These are phyloP conservation scores for Falco naumanni DNA, from an alignment of 2,797 vertebrate genomes.

Conservation along the genomic window DNA sequence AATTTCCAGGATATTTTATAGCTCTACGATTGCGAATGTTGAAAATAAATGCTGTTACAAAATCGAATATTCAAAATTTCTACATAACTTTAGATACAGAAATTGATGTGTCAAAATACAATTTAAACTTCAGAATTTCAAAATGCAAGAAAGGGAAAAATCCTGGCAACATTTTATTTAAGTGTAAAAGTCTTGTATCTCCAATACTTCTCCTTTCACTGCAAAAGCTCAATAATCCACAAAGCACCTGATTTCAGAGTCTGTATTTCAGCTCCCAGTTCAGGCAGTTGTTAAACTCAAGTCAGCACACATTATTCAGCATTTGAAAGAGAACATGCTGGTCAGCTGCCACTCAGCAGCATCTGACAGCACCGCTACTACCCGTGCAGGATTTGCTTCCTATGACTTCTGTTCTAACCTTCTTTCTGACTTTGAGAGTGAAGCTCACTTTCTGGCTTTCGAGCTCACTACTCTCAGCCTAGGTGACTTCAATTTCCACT, in stretches of 20 bases:
- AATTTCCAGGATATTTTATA: not conserved
- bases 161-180: not conserved
- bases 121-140: not conserved
- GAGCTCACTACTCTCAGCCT: not conserved
- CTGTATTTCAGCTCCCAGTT: not conserved
- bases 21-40: not conserved
- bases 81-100: not conserved
- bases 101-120: not conserved
- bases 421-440: not conserved
- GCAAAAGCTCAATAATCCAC: not conserved
- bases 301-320: not conserved
- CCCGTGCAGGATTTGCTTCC: not conserved
- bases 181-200: rapidly evolving
- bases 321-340: not conserved
- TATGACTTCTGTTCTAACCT: not conserved
- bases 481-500: conserved; percentile 20
- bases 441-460: not conserved
- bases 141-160: not conserved
- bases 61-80: not conserved
- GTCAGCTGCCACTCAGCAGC: not conserved
- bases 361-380: not conserved
- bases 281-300: not conserved
- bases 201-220: not conserved
- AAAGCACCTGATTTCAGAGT: not conserved
- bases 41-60: not conserved